Evolutionary conservation across 2,888 invertebrate species (phyloP), one percentile per base, ranked within the genome.

Genomic region (Alloplasta piceator): DNA sequence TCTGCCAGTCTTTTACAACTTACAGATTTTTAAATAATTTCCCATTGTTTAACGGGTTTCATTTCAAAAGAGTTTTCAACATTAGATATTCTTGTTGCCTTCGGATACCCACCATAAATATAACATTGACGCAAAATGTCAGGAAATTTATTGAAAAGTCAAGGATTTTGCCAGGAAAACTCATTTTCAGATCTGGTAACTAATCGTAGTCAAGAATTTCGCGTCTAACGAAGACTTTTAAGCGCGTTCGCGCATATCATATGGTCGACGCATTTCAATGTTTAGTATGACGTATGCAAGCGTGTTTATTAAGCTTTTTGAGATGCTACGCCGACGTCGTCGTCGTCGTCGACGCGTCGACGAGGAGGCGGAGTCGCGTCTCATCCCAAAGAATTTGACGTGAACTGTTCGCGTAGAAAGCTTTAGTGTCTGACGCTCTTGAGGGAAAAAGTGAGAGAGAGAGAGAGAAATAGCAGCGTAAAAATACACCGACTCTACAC

Each of bases 401-500:
- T 26, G 74, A 72, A 77, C 72, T 72, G 80, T 66, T 64, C 66
- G 63, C 73, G 68, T 73, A 61, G 52, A 66, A 12, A 50, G 43
- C 41, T 67, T 63, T 56, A 70, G 66, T 64, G n/a, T 41, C 41
- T 46, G 60, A 9, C 10, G 55, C 67, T 78, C 78, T 61, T 72
- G 55, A 83, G 78, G 50, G 78, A 52, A 60, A 73, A 63, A 41
- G 78, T 50, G 63, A 26, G 26, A 73, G 67, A 41, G 78, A 52
- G 63, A 26, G 26, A 26, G 26, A 26, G 26, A 26, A 26, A 73
- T 63, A 41, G 75, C 72, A 70, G 87, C 84, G 84, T 88, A 89
- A 89, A 90, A 90, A 89, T 88, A 89, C 86, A 78, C 74, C 73
- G 80, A 78, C 82, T 78, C 64, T 67, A 61, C 12, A 26, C 58